A percentile compares a stretch with the other conserved stretches of the same genome.
Evolutionary conservation across 2,113 vertebrate genomes (phyloP).

Genomic region (Odontesthes bonariensis): DNA sequence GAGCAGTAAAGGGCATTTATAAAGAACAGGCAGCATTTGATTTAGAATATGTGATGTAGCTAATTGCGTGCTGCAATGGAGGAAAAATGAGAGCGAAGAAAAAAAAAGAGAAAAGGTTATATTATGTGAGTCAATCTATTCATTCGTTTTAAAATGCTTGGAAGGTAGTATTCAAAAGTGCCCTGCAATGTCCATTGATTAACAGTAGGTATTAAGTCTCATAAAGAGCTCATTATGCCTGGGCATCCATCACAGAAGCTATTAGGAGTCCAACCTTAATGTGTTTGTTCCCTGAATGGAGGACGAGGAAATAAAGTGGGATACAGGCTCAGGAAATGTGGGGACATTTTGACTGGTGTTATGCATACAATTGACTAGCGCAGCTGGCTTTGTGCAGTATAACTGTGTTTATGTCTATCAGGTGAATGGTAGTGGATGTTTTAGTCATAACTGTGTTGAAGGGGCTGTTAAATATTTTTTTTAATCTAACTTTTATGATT

Average conservation of each 20-base stretch:
- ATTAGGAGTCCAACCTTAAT: constrained; percentile 80
- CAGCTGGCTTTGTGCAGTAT: constrained; percentile 7
- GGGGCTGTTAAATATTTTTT: neutral
- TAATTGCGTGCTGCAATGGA: constrained; percentile 60
- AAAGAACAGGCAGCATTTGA: constrained; percentile 47
- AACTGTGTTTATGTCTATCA: constrained; percentile 4
- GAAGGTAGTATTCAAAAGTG: constrained; percentile 91
- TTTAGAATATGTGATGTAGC: constrained; percentile 55
- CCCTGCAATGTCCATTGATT: constrained; percentile 93
- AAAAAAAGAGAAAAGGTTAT: constrained; percentile 35
- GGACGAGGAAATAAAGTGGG: constrained; percentile 54
- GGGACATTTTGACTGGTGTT: constrained; percentile 50
- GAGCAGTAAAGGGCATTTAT: constrained; percentile 23
- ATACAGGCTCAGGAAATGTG: constrained; percentile 48
- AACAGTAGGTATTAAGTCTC: constrained; percentile 93
- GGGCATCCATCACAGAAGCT: constrained; percentile 85
- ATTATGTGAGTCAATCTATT: constrained; percentile 87
- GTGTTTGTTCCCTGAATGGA: constrained; percentile 74
- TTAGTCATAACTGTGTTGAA: constrained; percentile 10
- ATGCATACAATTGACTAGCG: constrained; percentile 32
- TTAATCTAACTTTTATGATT: neutral
- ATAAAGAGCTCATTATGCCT: constrained; percentile 90
- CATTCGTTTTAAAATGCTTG: constrained; percentile 93
- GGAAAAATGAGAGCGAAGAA: constrained; percentile 28
- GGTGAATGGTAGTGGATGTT: neutral